Conservation (phyloP, 1,140 invertebrate species). For the Heliconius himera region DNA sequence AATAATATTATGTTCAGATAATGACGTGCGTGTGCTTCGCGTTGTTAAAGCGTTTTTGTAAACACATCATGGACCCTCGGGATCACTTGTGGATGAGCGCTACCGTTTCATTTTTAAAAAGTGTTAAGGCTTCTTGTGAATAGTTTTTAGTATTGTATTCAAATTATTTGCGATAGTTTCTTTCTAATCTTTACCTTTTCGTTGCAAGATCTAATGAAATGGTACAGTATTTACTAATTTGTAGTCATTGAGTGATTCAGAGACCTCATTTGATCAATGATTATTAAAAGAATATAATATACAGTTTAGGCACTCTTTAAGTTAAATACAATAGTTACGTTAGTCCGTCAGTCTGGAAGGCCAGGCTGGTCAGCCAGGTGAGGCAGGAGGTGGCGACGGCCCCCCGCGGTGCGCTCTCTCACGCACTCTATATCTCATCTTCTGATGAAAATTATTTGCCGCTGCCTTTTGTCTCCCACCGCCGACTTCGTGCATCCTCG, state of each 20-base stretch:
- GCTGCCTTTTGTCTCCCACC: conserved; percentile 28
- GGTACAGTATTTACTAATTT: no score
- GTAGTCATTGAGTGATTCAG: no score
- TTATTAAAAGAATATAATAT: no score
- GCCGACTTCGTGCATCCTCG: not conserved
- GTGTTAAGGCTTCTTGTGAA: no score
- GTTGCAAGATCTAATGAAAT: no score
- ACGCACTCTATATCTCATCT: conserved; percentile 36
- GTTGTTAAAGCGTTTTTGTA: not conserved
- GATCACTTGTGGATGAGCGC: not conserved
- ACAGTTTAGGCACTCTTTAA: no score
- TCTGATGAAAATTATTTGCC: conserved; percentile 41
- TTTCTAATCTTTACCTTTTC: no score
- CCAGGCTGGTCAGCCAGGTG: conserved; percentile 7
- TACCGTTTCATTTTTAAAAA: not conserved
- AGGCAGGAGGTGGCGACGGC: conserved; percentile 28
- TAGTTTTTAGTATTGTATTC: no score
- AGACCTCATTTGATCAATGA: no score
- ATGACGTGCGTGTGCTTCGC: not conserved
- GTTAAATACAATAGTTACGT: no score
- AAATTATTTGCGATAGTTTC: no score
- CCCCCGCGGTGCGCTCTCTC: conserved; percentile 33
- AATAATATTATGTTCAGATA: conserved; percentile 10
- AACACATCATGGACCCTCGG: conserved; percentile 1
- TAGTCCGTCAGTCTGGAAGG: no score